A percentile compares a stretch with the other conserved stretches of the same genome.
These are phyloP conservation scores for Crotalus viridis DNA, from an alignment of 2,113 vertebrate species.

Conservation along the genomic window DNA sequence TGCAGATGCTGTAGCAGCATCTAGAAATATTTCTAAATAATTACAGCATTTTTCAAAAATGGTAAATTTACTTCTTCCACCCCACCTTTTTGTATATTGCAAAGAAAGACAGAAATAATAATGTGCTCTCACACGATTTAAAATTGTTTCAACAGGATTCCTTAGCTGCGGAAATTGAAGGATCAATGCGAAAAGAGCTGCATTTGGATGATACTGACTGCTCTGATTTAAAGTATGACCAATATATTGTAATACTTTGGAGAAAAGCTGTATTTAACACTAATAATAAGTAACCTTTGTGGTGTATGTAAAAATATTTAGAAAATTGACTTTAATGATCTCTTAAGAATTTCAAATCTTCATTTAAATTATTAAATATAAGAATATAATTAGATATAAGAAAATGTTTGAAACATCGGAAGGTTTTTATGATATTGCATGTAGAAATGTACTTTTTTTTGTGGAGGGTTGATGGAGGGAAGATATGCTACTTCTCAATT, in stretches of 20 bases:
- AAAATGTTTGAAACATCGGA: neutral
- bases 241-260: slow-evolving; percentile 21
- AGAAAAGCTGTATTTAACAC: slow-evolving; percentile 3
- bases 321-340: neutral
- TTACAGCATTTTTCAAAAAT: neutral
- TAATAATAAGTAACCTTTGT: neutral
- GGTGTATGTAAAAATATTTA: neutral
- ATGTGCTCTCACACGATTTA: neutral
- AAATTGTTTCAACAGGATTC: slow-evolving; percentile 83
- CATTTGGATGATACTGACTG: slow-evolving; percentile 90
- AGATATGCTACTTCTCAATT: neutral
- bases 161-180: slow-evolving; percentile 96
- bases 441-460: neutral
- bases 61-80: neutral
- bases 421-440: neutral
- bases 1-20: neutral
- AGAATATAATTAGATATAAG: neutral
- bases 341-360: neutral
- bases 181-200: slow-evolving; percentile 96
- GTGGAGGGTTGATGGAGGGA: neutral
- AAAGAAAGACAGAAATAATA: neutral
- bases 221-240: slow-evolving; percentile 79
- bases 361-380: neutral
- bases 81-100: neutral
- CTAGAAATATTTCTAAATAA: neutral